These are phyloP conservation scores for Protodeltote pygarga DNA, from an alignment of 2,888 invertebrate genomes.

Conservation along the genomic window DNA sequence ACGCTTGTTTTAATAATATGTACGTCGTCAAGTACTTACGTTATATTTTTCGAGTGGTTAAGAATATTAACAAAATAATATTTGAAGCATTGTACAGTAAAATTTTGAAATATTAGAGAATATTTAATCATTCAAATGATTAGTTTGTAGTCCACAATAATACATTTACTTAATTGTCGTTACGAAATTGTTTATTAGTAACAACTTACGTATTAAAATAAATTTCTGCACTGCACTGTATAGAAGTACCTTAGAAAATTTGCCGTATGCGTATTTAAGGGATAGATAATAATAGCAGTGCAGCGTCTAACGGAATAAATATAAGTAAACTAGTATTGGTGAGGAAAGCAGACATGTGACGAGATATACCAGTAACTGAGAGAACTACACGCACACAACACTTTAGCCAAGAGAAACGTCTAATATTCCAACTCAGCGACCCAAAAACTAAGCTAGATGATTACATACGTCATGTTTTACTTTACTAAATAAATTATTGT, in stretches of 20 bases:
- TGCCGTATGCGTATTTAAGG: slow-evolving; percentile 54
- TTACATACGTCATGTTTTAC: background rate
- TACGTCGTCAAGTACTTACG: too few relatives aligned
- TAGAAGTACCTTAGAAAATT: slow-evolving; percentile 45
- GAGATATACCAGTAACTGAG: background rate
- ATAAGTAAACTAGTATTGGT: slow-evolving; percentile 46
- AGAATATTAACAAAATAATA: too few relatives aligned
- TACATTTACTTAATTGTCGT: too few relatives aligned
- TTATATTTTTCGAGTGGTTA: slow-evolving; percentile 26
- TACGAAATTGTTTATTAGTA: too few relatives aligned
- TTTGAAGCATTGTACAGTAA: too few relatives aligned
- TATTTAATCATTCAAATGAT: too few relatives aligned
- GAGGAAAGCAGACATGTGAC: background rate
- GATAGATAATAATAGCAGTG: slow-evolving; percentile 49
- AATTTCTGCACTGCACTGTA: slow-evolving; percentile 45
- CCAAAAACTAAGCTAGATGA: background rate
- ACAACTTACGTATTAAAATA: background rate
- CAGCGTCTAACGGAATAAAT: slow-evolving; percentile 53
- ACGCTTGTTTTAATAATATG: slow-evolving; percentile 14
- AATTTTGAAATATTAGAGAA: too few relatives aligned
- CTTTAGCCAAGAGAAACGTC: background rate
- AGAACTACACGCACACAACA: background rate
- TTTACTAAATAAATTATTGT: background rate
- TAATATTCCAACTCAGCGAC: background rate
- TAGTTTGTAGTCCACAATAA: too few relatives aligned